Conservation (phyloP, 2,888 invertebrate species). For the Callosobruchus maculatus region DNA sequence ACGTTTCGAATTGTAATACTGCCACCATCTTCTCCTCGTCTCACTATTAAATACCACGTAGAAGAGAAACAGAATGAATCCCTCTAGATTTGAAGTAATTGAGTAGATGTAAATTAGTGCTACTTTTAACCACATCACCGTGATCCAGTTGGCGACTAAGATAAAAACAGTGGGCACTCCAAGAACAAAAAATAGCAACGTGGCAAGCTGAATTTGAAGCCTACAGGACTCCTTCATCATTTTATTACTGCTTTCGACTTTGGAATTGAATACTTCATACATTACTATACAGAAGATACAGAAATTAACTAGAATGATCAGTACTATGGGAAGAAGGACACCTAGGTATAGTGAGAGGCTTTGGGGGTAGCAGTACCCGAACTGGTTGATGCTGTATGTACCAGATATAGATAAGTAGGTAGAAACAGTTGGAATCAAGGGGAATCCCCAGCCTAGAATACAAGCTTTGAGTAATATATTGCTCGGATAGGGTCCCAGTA, state of each 20-base stretch:
- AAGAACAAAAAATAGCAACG: slow-evolving; percentile 58
- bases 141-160: slow-evolving; percentile 48
- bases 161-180: slow-evolving; percentile 63
- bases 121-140: slow-evolving; percentile 28
- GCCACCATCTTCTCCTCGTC: slow-evolving; percentile 55
- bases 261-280: slow-evolving; percentile 48
- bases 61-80: slow-evolving; percentile 60
- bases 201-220: slow-evolving; percentile 57
- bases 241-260: slow-evolving; percentile 26
- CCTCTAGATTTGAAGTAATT: slow-evolving; percentile 56
- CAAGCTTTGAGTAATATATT: slow-evolving; percentile 61
- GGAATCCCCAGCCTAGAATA: slow-evolving; percentile 62
- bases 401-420: slow-evolving; percentile 50
- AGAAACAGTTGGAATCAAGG: slow-evolving; percentile 53
- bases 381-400: slow-evolving; percentile 50
- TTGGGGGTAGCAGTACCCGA: slow-evolving; percentile 55
- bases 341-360: slow-evolving; percentile 55
- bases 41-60: slow-evolving; percentile 59
- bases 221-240: slow-evolving; percentile 47
- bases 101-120: slow-evolving; percentile 53
- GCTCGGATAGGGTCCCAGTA: slow-evolving; percentile 58
- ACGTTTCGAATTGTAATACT: slow-evolving; percentile 10
- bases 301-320: slow-evolving; percentile 56
- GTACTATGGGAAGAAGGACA: slow-evolving; percentile 54
- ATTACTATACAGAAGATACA: slow-evolving; percentile 58